Conservation (phyloP, 2,113 vertebrate genomes). For the Nothoprocta perdicaria region DNA sequence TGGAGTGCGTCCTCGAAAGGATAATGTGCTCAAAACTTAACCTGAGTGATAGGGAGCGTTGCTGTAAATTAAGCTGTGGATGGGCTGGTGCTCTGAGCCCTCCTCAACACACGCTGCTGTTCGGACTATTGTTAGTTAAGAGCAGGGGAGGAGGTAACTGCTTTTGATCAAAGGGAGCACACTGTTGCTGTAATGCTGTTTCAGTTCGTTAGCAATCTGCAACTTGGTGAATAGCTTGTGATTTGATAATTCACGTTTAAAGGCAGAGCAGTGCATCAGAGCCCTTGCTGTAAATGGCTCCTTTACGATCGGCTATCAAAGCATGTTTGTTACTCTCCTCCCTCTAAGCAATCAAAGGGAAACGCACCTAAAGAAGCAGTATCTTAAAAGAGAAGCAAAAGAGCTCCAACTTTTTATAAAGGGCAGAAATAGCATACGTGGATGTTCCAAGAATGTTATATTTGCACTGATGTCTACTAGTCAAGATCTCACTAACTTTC, state of each 20-base stretch:
- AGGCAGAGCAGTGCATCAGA: neutral
- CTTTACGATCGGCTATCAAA: neutral
- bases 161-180: neutral
- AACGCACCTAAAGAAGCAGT: neutral
- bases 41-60: rapidly evolving
- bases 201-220: neutral
- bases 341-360: neutral
- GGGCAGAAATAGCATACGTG: rapidly evolving
- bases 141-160: neutral
- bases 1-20: neutral
- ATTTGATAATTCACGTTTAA: neutral
- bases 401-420: neutral
- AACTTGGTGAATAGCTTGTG: neutral
- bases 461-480: rapidly evolving
- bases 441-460: rapidly evolving
- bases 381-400: neutral
- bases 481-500: neutral
- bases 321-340: neutral
- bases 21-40: neutral
- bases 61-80: neutral
- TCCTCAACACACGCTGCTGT: rapidly evolving
- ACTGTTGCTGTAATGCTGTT: neutral
- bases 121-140: neutral
- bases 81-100: neutral
- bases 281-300: neutral